Base-by-base conservation (phyloP, 2,797 vertebrate genomes). In the Pyrocephalus nanus region DNA sequence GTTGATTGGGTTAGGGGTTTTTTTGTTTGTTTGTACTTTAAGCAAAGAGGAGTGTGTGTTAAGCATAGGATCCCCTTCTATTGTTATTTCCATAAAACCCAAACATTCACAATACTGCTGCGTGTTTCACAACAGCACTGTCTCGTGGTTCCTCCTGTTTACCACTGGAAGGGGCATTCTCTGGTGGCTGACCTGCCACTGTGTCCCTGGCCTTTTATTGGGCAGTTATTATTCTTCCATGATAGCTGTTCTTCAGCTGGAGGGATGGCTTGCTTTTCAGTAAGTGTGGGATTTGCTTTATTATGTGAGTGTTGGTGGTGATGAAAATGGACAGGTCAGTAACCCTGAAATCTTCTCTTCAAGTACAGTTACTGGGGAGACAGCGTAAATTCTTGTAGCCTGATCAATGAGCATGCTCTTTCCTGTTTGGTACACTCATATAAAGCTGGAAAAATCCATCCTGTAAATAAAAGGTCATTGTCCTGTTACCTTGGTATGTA, bases 111-210 rank as follows among this genome's bases (percentile, higher is more conserved):
- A 18, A 11, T 0, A 1, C 12, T 45, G 42, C 3, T 3, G 12
- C 1, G 0, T 79, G 12, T 75, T 86, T 47, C 58, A 57, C 38
- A 83, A 6, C 3, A 72, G 15, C 4, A 11, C 29, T 42, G 51
- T 61, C 38, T 77, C 29, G 34, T 36, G n/a, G 8, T 1, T 10
- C 23, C 54, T 82, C 87, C 53, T 22, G 3, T n/a, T 66, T 73
- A 25, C 42, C 2, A 0, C 38, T 77, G 90, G 57, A 73, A 85
- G 58, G 48, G 47, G 8, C 8, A 30, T 29, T 60, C 42, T 43
- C 7, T 1, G 3, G 34, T 61, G 66, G 15, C 60, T 4, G 4
- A 51, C 43, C 32, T 5, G 7, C 36, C 4, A 1, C 55, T 20
- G 32, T 7, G 2, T 9, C 64, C 53, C 55, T 43, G 9, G 4